Conservation (phyloP, 1,140 invertebrate species). For the Coenobita brevimanus region DNA sequence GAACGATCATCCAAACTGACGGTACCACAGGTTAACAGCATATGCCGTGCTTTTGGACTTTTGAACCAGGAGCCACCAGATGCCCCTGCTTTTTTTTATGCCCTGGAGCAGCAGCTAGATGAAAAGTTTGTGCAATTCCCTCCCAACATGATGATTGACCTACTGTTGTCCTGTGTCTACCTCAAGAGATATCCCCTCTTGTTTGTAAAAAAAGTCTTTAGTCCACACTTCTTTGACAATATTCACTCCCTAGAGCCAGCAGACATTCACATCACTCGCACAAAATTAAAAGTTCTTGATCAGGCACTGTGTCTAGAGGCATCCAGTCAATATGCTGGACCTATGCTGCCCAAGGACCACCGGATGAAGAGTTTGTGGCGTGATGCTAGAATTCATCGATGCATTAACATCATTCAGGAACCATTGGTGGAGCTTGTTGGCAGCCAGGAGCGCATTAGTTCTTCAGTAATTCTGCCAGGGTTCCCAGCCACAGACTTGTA, state of each 20-base stretch:
- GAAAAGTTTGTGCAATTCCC: slow-evolving; percentile 79
- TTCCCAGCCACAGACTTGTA: slow-evolving; percentile 78
- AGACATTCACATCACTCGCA: slow-evolving; percentile 71
- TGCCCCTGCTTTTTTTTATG: slow-evolving; percentile 77
- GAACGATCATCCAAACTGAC: slow-evolving; percentile 75
- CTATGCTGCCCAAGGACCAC: slow-evolving; percentile 77
- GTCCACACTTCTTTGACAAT: slow-evolving; percentile 78
- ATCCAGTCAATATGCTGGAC: slow-evolving; percentile 76
- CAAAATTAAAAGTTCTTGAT: slow-evolving; percentile 80
- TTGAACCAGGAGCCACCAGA: slow-evolving; percentile 79
- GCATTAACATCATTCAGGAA: slow-evolving; percentile 75
- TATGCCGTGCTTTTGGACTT: slow-evolving; percentile 79
- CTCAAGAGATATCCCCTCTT: slow-evolving; percentile 80
- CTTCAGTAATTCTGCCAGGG: slow-evolving; percentile 75
- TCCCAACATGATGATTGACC: slow-evolving; percentile 78
- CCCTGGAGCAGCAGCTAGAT: slow-evolving; percentile 77
- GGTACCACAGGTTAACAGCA: slow-evolving; percentile 76
- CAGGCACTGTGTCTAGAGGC: slow-evolving; percentile 80
- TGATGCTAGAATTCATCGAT: slow-evolving; percentile 77
- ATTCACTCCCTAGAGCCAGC: slow-evolving; percentile 74
- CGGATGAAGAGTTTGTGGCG: slow-evolving; percentile 74
- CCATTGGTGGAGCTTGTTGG: slow-evolving; percentile 74
- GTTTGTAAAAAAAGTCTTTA: slow-evolving; percentile 79
- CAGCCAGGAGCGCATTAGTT: slow-evolving; percentile 74
- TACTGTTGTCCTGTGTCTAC: slow-evolving; percentile 81